Percentiles rank a stretch among this genome's conserved stretches.
phyloP scores from a whole-genome alignment of 2,797 vertebrate genomes.

The Anisognathus igniventris region DNA sequence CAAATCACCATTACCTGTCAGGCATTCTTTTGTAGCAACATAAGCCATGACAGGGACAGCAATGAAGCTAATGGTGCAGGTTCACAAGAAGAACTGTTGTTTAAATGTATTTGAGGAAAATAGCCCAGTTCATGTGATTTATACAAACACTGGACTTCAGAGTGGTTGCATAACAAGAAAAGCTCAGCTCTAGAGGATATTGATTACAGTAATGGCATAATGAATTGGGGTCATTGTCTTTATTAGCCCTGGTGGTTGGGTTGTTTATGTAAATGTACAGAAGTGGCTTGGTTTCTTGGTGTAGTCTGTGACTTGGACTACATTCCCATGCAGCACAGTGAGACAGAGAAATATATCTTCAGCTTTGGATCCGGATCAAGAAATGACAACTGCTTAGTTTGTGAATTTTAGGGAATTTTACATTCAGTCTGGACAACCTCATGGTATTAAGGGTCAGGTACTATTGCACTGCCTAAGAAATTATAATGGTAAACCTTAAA shows the following conservation, averaged over 20 bases:
- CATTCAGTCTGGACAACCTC: neutral
- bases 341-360: neutral
- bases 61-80: neutral
- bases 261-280: neutral
- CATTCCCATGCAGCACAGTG: neutral
- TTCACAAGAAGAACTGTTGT: neutral
- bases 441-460: neutral
- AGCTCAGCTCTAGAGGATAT: neutral
- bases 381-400: neutral
- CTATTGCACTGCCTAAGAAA: neutral
- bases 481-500: neutral
- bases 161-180: neutral
- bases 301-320: neutral
- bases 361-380: neutral
- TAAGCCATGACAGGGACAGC: neutral
- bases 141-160: neutral
- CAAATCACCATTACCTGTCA: slow-evolving; percentile 24
- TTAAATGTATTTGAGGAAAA: slow-evolving; percentile 9
- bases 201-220: neutral
- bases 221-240: neutral
- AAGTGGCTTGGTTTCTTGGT: neutral
- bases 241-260: neutral
- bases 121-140: neutral
- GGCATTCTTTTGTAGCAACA: neutral
- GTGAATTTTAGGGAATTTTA: neutral